Base-by-base conservation (phyloP, 1,140 invertebrate genomes). In the Pentalonia nigronervosa region DNA sequence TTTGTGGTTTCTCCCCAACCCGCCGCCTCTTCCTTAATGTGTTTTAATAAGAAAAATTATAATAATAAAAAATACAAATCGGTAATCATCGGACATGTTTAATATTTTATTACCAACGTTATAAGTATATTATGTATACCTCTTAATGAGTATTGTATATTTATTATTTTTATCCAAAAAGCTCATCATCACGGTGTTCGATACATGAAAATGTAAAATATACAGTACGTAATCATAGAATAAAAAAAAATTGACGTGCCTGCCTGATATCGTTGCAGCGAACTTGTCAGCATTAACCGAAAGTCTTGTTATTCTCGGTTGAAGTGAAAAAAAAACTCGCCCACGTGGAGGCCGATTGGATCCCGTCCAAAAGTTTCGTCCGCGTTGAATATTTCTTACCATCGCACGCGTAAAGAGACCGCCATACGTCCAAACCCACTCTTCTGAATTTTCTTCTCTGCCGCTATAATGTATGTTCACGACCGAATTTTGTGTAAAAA, bases 1-100 rank as follows among this genome's bases (percentile, higher is more conserved):
- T 90, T 90, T 90, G 89, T 90, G 89, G 53, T 90, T 90, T 90
- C 89, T 90, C 89, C 25, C 34, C 53, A 25, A 45, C 25, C 50
- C 36, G 36, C 34, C 36, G 36, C 53, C 53, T 67, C 53, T 45
- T 60, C 53, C 36, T 14, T 20, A 67, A 76, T n/a, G 25, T 90
- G 56, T 90, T 90, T 45, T 47, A 90, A 45, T 90, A 45, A 60
- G 48, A 53, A 67, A 60, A 60, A 30, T 45, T 17, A 90, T 67
- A n/a, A 45, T 90, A 90, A 90, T 60, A 56, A 36, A 90, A 90
- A 67, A 53, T 23, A 89, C 34, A 89, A 56, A 53, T 53, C 21
- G 36, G 50, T 90, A 90, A 90, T 67, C n/a, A 76, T 76, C 34
- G 23, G 56, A 90, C 4, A 60, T 17, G 53, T 41, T 30, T 90